Base-by-base conservation (phyloP, 2,888 invertebrate species). In the Athalia rosae region DNA sequence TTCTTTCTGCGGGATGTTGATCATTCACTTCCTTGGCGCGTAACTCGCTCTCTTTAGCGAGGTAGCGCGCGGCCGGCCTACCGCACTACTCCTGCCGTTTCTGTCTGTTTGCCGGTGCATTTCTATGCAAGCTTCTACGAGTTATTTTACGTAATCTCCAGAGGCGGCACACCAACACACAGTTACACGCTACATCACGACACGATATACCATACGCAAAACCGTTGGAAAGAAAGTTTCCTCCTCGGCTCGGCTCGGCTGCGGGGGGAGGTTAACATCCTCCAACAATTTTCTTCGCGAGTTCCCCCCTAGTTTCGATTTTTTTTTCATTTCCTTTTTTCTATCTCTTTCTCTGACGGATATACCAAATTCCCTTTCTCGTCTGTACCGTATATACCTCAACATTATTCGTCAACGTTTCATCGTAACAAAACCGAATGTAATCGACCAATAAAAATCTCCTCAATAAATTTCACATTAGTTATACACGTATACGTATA, bases 21-120 rank as follows among this genome's bases (percentile, higher is more conserved):
- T 28, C 28, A 28, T 89, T 89, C 89, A 89, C 89, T 89, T 89
- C 89, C 89, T 89, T 88, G 85, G 88, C 85, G 87, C 88, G 88
- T 89, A 89, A 89, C 87, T 88, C 85, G 82, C 85, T 81, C 85
- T 84, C 85, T 78, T 80, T 81, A 80, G 11, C n/a, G 3, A n/a
- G 59, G 59, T 63, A 63, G 45, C 63, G 41, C n/a, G n/a, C n/a
- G n/a, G n/a, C n/a, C n/a, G n/a, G n/a, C n/a, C n/a, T n/a, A n/a
- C n/a, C n/a, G 3, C n/a, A 43, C 3, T 41, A 15, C 13, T n/a
- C 59, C 77, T 77, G 77, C 79, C 78, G 69, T 64, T 50, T 9
- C 11, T 59, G 11, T 13, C 13, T 11, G n/a, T n/a, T 50, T 79
- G 62, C 71, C 81, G 82, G 81, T 85, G 86, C 85, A 88, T 88